Conservation (phyloP, 1,140 invertebrate genomes). For the Panagrolaimus sp. region DNA sequence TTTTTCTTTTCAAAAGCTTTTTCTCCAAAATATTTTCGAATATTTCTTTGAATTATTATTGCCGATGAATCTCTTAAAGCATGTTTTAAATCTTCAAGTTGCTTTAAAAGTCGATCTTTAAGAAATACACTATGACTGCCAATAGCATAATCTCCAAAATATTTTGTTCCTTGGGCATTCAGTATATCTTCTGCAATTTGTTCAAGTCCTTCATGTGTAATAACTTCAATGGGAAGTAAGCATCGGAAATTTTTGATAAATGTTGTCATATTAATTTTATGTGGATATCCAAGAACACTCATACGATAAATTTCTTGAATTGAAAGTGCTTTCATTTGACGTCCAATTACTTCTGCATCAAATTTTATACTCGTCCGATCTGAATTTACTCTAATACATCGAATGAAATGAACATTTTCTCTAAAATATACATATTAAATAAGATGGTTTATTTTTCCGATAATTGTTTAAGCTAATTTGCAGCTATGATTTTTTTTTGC, state of each 20-base stretch:
- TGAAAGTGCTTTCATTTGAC: constrained; percentile 20
- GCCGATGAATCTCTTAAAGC: constrained; percentile 59
- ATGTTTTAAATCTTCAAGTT: constrained; percentile 19
- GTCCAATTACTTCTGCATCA: constrained; percentile 11
- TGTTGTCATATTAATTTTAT: constrained; percentile 23
- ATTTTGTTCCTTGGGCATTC: constrained; percentile 36
- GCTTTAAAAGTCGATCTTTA: constrained; percentile 15
- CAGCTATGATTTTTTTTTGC: no score
- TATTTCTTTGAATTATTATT: constrained; percentile 66
- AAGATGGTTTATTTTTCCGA: no score
- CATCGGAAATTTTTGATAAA: constrained; percentile 32
- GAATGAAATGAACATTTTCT: constrained; percentile 21
- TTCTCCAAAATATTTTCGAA: constrained; percentile 72
- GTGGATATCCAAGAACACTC: constrained; percentile 15
- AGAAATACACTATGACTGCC: constrained; percentile 24
- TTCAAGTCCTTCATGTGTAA: constrained; percentile 26
- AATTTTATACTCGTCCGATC: constrained; percentile 17
- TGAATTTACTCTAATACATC: constrained; percentile 23
- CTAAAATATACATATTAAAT: constrained; percentile 17
- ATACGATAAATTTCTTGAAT: constrained; percentile 20
- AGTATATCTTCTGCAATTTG: constrained; percentile 38
- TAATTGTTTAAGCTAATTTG: no score
- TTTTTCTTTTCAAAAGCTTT: constrained; percentile 63
- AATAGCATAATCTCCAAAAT: constrained; percentile 35
- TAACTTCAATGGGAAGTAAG: constrained; percentile 38